Evolutionary conservation across 2,888 invertebrate species (phyloP), one percentile per base, ranked within the genome.

Genomic region (Hyposoter didymator): DNA sequence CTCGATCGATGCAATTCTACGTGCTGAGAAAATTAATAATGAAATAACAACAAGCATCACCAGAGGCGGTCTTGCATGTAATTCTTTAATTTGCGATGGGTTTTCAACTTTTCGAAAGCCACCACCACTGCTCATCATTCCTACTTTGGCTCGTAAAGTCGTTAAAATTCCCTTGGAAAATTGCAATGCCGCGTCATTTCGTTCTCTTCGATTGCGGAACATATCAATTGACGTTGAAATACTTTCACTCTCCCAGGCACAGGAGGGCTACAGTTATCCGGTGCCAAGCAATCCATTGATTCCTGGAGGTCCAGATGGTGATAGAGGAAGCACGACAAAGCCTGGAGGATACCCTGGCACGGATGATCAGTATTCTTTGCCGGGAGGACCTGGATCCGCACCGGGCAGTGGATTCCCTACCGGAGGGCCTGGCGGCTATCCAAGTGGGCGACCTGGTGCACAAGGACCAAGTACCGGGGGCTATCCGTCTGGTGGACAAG

Each of bases 221-320:
- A 66, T 75, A 74, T 64, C 32, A 78, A 81, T 81, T 84, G 64
- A 86, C 70, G 76, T 75, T 28, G 52, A 78, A 74, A 73, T 78
- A 70, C 69, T 81, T 86, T 79, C 59, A 79, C 76, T 82, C 73
- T 90, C 89, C 49, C 88, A 96, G 96, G 95, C 95, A 78, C 97
- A 97, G 94, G 95, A 95, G 91, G 97, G 97, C 28, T 97, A 97
- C 92, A 96, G 95, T 87, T 97, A 97, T 94, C 96, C 96, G 87
- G 95, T 96, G 85, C 97, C 97, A 8, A 95, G 95, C 73, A 95
- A 95, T 89, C 96, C 96, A 0, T 95, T 96, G 88, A 92, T 91
- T 78, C 90, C 93, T 52, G 94, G 94, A 17, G 84, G 88, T 69
- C 82, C 87, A 45, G 82, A 87, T 73, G 88, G 89, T 43, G 89